These are phyloP conservation scores for Neelides sp. DNA, from an alignment of 1,140 invertebrate genomes.

Conservation along the genomic window DNA sequence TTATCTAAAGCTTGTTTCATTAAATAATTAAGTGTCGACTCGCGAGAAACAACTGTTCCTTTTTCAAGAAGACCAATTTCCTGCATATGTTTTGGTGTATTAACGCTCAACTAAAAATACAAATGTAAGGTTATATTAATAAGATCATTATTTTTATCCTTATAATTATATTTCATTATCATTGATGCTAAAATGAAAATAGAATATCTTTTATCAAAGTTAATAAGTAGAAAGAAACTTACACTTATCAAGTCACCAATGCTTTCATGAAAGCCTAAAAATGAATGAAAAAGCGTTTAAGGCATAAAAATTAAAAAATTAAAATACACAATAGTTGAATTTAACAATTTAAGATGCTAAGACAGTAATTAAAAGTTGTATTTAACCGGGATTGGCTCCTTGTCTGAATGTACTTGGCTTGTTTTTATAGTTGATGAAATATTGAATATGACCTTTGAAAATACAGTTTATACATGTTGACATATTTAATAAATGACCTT, in stretches of 20 bases:
- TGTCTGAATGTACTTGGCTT: conserved; percentile 58
- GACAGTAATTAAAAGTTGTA: no score
- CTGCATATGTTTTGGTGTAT: not conserved
- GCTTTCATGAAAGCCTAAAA: not conserved
- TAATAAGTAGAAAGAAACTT: no score
- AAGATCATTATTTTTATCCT: no score
- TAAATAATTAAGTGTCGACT: not conserved
- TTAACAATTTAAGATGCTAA: not conserved
- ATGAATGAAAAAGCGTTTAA: not conserved
- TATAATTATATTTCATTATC: no score
- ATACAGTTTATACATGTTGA: no score
- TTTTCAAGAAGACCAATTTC: not conserved
- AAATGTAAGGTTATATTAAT: no score
- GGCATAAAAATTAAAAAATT: not conserved
- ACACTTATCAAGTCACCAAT: conserved; percentile 19
- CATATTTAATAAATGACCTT: no score
- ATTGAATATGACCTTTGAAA: conserved; percentile 56
- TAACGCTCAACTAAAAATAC: not conserved
- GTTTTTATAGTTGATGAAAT: conserved; percentile 65
- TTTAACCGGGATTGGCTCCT: conserved; percentile 62
- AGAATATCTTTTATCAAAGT: no score
- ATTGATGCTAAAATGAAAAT: no score
- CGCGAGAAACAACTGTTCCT: not conserved
- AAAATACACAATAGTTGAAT: not conserved
- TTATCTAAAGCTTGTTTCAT: conserved; percentile 1